Evolutionary conservation across 2,113 vertebrate species (phyloP).

Genomic region (Cyanistes caeruleus): DNA sequence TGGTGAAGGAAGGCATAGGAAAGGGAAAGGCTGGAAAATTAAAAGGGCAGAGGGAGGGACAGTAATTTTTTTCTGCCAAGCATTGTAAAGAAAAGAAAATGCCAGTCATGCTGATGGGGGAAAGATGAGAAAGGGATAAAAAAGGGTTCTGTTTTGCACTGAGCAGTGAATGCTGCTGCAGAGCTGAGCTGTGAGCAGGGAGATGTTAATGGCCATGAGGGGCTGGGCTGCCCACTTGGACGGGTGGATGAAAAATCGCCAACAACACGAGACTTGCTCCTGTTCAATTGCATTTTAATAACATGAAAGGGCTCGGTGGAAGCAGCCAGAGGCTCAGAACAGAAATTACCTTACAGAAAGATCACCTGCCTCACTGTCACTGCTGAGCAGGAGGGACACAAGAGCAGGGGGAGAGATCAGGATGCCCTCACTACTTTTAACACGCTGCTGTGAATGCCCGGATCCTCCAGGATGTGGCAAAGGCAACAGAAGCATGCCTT

Average conservation of each 20-base stretch:
- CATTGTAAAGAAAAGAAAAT: background rate
- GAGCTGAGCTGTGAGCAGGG: background rate
- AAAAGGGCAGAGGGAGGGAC: background rate
- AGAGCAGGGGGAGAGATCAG: background rate
- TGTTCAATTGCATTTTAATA: background rate
- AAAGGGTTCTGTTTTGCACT: background rate
- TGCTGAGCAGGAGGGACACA: background rate
- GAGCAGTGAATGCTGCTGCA: background rate
- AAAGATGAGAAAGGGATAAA: background rate
- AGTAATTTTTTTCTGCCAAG: background rate
- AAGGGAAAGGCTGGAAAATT: background rate
- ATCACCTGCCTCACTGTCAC: background rate
- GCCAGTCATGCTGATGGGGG: background rate
- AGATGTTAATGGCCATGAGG: background rate
- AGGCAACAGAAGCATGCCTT: too few relatives aligned
- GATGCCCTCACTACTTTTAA: background rate
- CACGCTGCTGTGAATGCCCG: accelerated
- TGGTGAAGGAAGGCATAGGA: background rate
- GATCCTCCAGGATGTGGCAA: background rate
- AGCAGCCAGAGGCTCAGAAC: background rate
- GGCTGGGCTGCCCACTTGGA: background rate
- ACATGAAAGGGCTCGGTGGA: background rate
- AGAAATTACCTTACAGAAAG: conserved; percentile 1
- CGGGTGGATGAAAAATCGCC: conserved; percentile 9
- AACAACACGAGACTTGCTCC: background rate